Conservation (phyloP, 2,113 vertebrate species). For the Xiphias gladius region DNA sequence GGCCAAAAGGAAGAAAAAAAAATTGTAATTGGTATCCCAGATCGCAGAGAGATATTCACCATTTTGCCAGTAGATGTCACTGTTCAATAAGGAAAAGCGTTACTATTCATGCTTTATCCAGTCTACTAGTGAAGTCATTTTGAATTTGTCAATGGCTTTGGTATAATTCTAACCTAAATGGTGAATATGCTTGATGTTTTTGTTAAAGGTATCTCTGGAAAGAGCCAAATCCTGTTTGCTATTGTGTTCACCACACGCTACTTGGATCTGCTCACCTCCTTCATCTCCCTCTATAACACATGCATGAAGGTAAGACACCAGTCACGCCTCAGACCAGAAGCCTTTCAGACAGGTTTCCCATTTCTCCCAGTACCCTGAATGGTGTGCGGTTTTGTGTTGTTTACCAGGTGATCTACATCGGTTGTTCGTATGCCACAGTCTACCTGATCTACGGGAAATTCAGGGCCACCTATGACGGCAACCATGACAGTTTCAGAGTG, state of each 20-base stretch:
- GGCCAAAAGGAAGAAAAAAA: background rate
- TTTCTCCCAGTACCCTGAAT: background rate
- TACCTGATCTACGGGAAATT: conserved; percentile 98
- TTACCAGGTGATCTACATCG: conserved; percentile 94
- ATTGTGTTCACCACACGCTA: conserved; percentile 98
- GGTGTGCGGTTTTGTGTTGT: background rate
- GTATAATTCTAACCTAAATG: background rate
- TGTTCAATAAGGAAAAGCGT: conserved; percentile 24
- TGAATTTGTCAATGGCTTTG: background rate
- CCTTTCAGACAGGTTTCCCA: background rate
- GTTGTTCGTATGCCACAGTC: conserved; percentile 93
- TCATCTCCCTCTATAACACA: conserved; percentile 98
- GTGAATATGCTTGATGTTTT: conserved; percentile 22
- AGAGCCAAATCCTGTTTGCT: conserved; percentile 99
- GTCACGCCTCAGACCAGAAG: background rate
- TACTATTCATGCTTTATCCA: background rate
- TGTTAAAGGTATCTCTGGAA: conserved; percentile 95
- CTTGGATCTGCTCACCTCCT: conserved; percentile 97
- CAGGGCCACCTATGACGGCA: conserved; percentile 98
- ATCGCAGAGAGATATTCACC: background rate
- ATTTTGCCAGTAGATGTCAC: conserved; percentile 64
- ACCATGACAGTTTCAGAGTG: conserved; percentile 97
- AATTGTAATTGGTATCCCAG: background rate
- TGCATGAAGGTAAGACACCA: conserved; percentile 93
- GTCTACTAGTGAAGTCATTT: background rate